Evolutionary conservation across 1,140 invertebrate species (phyloP).

Genomic region (Spodoptera frugiperda): DNA sequence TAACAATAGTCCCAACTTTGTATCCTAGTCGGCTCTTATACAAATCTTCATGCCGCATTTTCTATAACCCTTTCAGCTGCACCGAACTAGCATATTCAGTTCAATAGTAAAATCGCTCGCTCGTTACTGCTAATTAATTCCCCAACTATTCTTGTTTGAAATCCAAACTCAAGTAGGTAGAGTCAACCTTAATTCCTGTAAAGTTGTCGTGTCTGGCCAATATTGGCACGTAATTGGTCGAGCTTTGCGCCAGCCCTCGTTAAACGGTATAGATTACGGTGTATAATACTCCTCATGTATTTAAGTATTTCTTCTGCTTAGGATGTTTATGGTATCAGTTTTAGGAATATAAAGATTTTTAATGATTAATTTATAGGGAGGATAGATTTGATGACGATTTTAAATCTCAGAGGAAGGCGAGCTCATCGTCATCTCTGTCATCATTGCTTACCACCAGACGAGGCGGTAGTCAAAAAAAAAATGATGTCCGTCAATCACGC

Average conservation of each 20-base stretch:
- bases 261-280: not conserved
- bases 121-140: slow-evolving; percentile 6
- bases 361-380: no score
- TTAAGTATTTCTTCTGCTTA: not conserved
- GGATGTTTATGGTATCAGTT: not conserved
- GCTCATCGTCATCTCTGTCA: no score
- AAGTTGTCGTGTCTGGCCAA: slow-evolving; percentile 13
- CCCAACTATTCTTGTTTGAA: slow-evolving; percentile 17
- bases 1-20: no score
- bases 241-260: slow-evolving; percentile 3
- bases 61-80: not conserved
- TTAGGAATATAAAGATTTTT: not conserved
- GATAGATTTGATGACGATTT: no score
- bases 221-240: slow-evolving; percentile 8
- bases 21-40: no score
- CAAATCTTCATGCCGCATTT: no score
- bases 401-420: no score
- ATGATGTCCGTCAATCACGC: no score
- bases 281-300: not conserved
- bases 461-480: no score
- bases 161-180: not conserved
- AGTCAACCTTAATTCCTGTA: slow-evolving; percentile 13
- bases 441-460: no score
- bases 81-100: not conserved
- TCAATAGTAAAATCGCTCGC: not conserved